phyloP scores from a whole-genome alignment of 2,888 invertebrate species.

The Dicyrtoma fusca region DNA sequence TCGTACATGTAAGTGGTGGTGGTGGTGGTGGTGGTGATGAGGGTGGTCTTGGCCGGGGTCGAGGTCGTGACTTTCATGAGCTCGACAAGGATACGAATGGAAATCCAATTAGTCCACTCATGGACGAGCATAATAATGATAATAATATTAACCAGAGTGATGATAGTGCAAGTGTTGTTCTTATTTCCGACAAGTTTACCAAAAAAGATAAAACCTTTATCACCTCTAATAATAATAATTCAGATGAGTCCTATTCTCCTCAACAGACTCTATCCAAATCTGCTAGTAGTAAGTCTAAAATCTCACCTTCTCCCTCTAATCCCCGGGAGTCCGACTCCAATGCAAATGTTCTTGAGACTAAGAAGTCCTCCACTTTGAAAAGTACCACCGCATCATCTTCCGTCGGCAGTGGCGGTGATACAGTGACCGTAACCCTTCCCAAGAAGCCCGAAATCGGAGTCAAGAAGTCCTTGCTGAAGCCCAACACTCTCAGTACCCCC shows the following conservation, averaged over 20 bases:
- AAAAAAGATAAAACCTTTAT: neutral
- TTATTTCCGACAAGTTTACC: neutral
- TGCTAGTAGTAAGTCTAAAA: neutral
- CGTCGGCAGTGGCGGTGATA: neutral
- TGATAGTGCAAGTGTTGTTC: no score
- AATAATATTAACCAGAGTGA: conserved; percentile 5
- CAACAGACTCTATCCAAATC: neutral
- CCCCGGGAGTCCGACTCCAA: conserved; percentile 6
- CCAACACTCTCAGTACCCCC: conserved; percentile 26
- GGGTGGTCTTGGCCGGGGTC: neutral
- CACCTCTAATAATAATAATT: neutral
- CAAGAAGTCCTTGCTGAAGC: conserved; percentile 25
- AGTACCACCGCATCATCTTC: neutral
- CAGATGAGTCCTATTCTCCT: neutral
- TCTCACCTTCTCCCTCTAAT: no score
- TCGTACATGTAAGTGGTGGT: neutral
- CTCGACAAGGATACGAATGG: conserved; percentile 48
- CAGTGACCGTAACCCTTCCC: neutral
- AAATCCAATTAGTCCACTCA: conserved; percentile 44
- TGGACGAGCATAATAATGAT: conserved; percentile 12
- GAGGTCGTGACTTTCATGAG: neutral
- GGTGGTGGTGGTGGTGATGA: neutral
- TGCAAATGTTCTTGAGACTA: conserved; percentile 22
- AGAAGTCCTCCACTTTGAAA: conserved; percentile 1
- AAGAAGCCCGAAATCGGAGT: conserved; percentile 29